phyloP scores from a whole-genome alignment of 2,888 invertebrate genomes.

The Oxystoma pomonae region DNA sequence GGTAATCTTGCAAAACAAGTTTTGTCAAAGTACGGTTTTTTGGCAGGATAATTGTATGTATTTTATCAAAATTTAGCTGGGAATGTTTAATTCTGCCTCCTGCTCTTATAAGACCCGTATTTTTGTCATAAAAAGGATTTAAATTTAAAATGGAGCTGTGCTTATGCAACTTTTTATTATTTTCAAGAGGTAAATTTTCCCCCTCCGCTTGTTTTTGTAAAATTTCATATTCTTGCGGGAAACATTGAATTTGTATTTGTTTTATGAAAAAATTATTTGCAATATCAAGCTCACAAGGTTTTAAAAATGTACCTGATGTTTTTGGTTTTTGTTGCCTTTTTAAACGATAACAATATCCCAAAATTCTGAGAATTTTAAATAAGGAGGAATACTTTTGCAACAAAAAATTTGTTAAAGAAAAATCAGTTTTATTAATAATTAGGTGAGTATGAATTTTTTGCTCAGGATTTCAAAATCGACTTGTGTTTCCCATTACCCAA shows the following conservation, averaged over 20 bases:
- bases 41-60: slow-evolving; percentile 31
- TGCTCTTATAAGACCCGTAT: slow-evolving; percentile 28
- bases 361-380: background rate
- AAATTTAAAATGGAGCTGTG: slow-evolving; percentile 6
- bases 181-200: background rate
- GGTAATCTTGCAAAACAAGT: slow-evolving; percentile 8
- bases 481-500: background rate
- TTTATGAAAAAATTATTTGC: background rate
- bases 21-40: slow-evolving; percentile 10
- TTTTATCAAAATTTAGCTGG: slow-evolving; percentile 10
- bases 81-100: slow-evolving; percentile 27
- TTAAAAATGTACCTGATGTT: too few species aligned
- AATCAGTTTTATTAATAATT: slow-evolving; percentile 1
- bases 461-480: background rate
- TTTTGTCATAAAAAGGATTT: slow-evolving; percentile 15
- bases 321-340: too few species aligned
- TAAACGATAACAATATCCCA: background rate
- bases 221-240: background rate
- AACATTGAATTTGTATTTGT: background rate
- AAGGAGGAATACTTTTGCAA: background rate
- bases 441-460: background rate
- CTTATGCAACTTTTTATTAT: slow-evolving; percentile 1
- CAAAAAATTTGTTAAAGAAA: background rate
- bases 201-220: background rate
- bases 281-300: too few species aligned